These are phyloP conservation scores for Bostrychus sinensis DNA, from an alignment of 2,113 vertebrate genomes.

Conservation along the genomic window DNA sequence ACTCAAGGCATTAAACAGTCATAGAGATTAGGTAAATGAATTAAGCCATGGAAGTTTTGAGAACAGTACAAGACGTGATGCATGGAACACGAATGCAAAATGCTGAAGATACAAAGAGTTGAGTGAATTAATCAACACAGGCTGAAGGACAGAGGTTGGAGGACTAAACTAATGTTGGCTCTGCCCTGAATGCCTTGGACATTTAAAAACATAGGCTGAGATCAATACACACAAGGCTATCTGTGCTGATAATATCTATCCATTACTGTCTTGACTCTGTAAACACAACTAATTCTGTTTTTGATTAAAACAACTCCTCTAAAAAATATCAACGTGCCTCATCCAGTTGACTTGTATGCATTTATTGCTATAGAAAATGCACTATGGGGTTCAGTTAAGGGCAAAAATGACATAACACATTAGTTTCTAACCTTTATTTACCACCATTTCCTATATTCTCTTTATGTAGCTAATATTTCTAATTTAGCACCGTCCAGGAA, in stretches of 20 bases:
- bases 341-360: slow-evolving; percentile 11
- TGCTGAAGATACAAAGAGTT: slow-evolving; percentile 74
- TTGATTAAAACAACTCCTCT: slow-evolving; percentile 53
- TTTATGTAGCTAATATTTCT: slow-evolving; percentile 85
- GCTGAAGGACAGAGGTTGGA: slow-evolving; percentile 73
- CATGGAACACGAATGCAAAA: slow-evolving; percentile 67
- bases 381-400: slow-evolving; percentile 35
- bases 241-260: slow-evolving; percentile 70
- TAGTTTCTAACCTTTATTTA: slow-evolving; percentile 61
- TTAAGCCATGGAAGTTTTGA: slow-evolving; percentile 48
- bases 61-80: slow-evolving; percentile 59
- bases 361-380: neutral
- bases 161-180: slow-evolving; percentile 64
- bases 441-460: slow-evolving; percentile 58
- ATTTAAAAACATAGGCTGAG: slow-evolving; percentile 72
- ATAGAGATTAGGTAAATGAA: slow-evolving; percentile 67
- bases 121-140: slow-evolving; percentile 59
- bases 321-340: slow-evolving; percentile 35
- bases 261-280: slow-evolving; percentile 67
- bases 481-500: slow-evolving; percentile 83
- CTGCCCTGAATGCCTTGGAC: slow-evolving; percentile 63
- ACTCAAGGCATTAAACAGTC: slow-evolving; percentile 49
- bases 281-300: slow-evolving; percentile 58
- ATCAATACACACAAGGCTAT: slow-evolving; percentile 69
- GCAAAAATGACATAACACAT: slow-evolving; percentile 48